phyloP scores from a whole-genome alignment of 2,113 vertebrate species.

The human (Homo sapiens) region DNA sequence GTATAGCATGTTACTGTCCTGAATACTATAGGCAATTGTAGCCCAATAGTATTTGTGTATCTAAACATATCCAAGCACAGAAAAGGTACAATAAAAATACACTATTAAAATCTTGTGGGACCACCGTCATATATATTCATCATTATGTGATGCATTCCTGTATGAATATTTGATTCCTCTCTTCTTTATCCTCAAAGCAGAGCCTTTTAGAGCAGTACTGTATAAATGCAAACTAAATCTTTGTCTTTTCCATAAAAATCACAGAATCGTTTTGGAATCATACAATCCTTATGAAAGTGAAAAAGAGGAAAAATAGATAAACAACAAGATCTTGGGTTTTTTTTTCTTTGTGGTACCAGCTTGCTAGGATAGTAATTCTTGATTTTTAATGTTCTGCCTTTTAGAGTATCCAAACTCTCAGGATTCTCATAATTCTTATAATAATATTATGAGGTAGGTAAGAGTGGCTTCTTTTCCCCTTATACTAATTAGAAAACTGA shows the following conservation, averaged over 20 bases:
- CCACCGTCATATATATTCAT: background rate
- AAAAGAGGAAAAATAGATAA: background rate
- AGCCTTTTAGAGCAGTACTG: background rate
- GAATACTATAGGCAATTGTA: background rate
- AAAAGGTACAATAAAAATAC: background rate
- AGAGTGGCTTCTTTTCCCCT: background rate
- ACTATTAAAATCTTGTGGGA: background rate
- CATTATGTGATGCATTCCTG: background rate
- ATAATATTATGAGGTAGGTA: background rate
- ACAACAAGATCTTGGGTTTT: background rate
- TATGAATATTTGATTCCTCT: background rate
- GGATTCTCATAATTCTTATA: background rate
- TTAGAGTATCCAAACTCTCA: background rate
- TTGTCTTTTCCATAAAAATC: background rate
- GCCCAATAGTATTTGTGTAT: background rate
- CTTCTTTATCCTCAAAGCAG: background rate
- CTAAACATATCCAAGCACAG: background rate
- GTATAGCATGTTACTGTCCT: background rate
- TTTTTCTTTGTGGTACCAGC: background rate
- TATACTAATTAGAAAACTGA: background rate
- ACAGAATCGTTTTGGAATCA: background rate
- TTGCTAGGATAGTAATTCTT: background rate
- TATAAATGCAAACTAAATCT: background rate
- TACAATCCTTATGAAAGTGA: background rate
- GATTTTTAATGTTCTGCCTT: background rate